Conservation (phyloP, 2,113 vertebrate genomes). For the Forbesichthys papilliferus region DNA sequence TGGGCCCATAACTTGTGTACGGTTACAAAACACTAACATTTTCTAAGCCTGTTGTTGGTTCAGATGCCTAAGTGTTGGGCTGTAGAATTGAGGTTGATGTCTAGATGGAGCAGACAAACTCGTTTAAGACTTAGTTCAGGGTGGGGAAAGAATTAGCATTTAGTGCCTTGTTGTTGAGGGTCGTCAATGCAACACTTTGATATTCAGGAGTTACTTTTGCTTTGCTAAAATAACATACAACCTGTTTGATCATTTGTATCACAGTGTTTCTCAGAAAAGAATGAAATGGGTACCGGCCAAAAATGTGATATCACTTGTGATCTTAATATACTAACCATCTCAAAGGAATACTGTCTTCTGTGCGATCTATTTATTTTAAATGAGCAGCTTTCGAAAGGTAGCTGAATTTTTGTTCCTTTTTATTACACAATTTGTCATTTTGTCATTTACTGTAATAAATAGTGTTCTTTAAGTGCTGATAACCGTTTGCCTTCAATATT, state of each 20-base stretch:
- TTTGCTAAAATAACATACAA: too few relatives aligned
- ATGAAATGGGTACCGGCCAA: slow-evolving; percentile 9
- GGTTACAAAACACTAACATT: background rate
- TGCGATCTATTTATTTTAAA: slow-evolving; percentile 65
- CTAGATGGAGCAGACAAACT: background rate
- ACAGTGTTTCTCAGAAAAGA: background rate
- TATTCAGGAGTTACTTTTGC: too few relatives aligned
- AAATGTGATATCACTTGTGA: slow-evolving; percentile 13
- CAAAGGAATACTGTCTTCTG: slow-evolving; percentile 24
- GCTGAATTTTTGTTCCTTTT: slow-evolving; percentile 27
- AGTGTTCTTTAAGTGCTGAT: slow-evolving; percentile 21
- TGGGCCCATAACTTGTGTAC: slow-evolving; percentile 7
- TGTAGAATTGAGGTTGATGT: background rate
- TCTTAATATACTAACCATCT: slow-evolving; percentile 52
- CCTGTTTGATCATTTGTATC: background rate
- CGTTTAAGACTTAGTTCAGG: background rate
- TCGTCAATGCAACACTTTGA: too few relatives aligned
- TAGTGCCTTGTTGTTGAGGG: too few relatives aligned
- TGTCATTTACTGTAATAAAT: slow-evolving; percentile 57
- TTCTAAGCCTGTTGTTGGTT: slow-evolving; percentile 6
- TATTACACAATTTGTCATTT: slow-evolving; percentile 31
- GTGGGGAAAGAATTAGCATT: background rate
- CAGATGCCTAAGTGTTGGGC: background rate
- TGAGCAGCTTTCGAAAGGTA: slow-evolving; percentile 43
- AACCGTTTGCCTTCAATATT: background rate